These are phyloP conservation scores for Cerceris ruficornis DNA, from an alignment of 2,888 invertebrate genomes.

Conservation along the genomic window DNA sequence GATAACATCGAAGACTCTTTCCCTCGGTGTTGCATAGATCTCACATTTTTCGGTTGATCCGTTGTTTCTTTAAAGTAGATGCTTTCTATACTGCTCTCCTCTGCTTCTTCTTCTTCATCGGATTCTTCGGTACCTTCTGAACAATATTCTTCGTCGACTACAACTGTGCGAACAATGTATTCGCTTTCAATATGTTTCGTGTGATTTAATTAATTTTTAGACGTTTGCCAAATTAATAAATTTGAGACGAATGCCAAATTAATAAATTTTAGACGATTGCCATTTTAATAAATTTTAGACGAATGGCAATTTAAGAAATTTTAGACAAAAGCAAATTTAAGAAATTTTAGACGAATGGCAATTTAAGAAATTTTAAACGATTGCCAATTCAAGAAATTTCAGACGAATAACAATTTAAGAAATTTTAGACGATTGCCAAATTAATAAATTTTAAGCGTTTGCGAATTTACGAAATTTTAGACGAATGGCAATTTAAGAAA, in stretches of 20 bases:
- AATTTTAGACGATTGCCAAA: too few relatives aligned
- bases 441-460: not conserved
- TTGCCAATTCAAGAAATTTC: too few relatives aligned
- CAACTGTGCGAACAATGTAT: constrained; percentile 4
- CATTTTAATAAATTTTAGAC: not conserved
- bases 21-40: not conserved
- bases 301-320: not conserved
- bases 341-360: not conserved
- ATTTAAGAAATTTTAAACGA: too few relatives aligned
- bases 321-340: too few relatives aligned
- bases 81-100: not conserved
- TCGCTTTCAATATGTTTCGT: not conserved
- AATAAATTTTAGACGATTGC: too few relatives aligned
- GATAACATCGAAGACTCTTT: constrained; percentile 43
- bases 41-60: not conserved
- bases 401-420: not conserved
- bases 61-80: not conserved
- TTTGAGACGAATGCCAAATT: not conserved
- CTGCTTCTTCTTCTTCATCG: constrained; percentile 3
- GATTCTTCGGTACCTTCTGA: constrained; percentile 18
- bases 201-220: not conserved
- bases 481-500: too few relatives aligned
- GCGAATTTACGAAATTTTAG: not conserved
- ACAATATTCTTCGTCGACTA: constrained; percentile 23
- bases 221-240: too few relatives aligned